Evolutionary conservation across 2,888 invertebrate genomes (phyloP), one percentile per base, ranked within the genome.

Genomic region (Apoderus coryli): DNA sequence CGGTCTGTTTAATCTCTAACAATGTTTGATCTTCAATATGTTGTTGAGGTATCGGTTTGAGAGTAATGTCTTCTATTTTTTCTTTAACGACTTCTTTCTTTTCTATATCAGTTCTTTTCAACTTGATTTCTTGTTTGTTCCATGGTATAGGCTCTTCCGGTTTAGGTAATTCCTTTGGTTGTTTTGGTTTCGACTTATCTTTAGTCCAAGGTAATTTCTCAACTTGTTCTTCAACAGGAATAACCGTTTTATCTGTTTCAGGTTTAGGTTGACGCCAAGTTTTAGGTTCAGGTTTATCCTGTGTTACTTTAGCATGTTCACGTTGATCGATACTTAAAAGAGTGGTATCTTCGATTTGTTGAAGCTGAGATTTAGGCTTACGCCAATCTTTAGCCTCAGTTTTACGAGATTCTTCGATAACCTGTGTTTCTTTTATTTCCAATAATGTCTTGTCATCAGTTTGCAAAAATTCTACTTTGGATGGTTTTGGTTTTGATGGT

Each of bases 111-210:
- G 60, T 47, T 37, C 50, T 56, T 38, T 66, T 71, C 10, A 70
- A 45, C 19, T 49, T 54, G 12, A 69, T 59, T 34, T 64, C 61
- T 54, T 78, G 72, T 46, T 76, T 67, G 7, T 67, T 78, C 70
- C 70, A 70, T n/a, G 69, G 65, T 38, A 44, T 11, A 31, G 37
- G 35, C 35, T 44, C 38, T 32, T 44, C 32, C 30, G 65, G 33
- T 70, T 34, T 32, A 16, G 35, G 23, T 9, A 29, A 16, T 4
- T 22, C 12, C 14, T 22, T 32, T 16, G 14, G 27, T n/a, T 29
- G 10, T 14, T 31, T 22, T 11, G 1, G 12, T 14, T 25, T 36
- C 28, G 7, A 22, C n/a, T n/a, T n/a, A n/a, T n/a, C n/a, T n/a
- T n/a, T n/a, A n/a, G n/a, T n/a, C n/a, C n/a, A n/a, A n/a, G n/a